Base-by-base conservation (phyloP, 2,113 vertebrate species). In the Eudyptes chrysolophus region DNA sequence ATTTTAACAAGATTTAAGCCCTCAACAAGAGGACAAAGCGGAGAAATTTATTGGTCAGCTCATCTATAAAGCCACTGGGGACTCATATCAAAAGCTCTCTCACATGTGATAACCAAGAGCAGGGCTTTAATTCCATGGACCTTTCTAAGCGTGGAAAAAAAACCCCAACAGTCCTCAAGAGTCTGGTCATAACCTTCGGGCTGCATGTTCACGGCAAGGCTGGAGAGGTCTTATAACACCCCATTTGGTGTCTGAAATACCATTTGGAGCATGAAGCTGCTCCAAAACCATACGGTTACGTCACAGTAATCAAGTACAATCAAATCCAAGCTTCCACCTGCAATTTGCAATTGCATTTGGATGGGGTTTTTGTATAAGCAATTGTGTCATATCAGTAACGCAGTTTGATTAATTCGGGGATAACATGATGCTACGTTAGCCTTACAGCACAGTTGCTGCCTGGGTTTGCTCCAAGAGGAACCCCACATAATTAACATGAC, bases 401-500 rank as follows among this genome's bases (percentile, higher is more conserved):
- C 57, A 8, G 84, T 36, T 12, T 95, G 90, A 92, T 94, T 94
- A 92, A 96, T 79, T 87, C 90, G 48, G 74, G 60, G 80, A 55
- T 83, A 70, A 79, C 77, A 34, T 10, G 80, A 54, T 91, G 87
- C 95, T 60, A 18, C 29, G 44, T 77, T 94, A 84, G 84, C 84
- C 90, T 96, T 29, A 52, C 51, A 76, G 82, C 88, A 44, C 61
- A 38, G 87, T 42, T 54, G 48, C 87, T 87, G 76, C 83, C 91
- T 65, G 74, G 86, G 74, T 92, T 97, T 92, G 80, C 95, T 96
- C 92, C 90, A 92, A 96, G 96, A 92, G 95, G 95, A 89, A 54
- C 91, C 94, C 93, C 90, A 61, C 84, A 61, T 98, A 98, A 98
- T 98, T 98, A 97, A 97, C 55, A 42, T 75, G 94, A 96, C 93